Evolutionary conservation across 2,113 vertebrate genomes (phyloP).

Genomic region (Coreoperca whiteheadi): DNA sequence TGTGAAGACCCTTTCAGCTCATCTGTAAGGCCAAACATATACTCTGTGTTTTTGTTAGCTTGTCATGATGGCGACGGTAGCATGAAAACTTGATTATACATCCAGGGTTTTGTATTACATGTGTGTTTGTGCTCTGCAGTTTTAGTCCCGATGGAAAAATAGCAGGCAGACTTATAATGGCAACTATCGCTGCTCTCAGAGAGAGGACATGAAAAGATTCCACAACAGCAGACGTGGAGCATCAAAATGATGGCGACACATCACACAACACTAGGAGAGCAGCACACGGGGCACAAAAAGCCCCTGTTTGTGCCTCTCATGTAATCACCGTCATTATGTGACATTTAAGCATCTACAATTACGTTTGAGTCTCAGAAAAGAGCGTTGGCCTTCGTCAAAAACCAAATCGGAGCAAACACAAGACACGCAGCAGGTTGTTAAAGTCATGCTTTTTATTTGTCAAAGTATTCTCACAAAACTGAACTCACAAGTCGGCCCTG

Average conservation of each 20-base stretch:
- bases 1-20: background rate
- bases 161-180: background rate
- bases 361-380: slow-evolving; percentile 15
- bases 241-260: background rate
- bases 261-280: background rate
- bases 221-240: background rate
- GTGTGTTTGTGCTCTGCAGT: background rate
- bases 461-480: background rate
- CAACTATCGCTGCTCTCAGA: background rate
- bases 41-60: slow-evolving; percentile 17
- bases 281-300: background rate
- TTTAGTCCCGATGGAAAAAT: background rate
- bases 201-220: slow-evolving; percentile 16
- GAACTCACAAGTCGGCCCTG: background rate
- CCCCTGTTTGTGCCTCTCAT: background rate
- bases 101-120: background rate
- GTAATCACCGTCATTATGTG: slow-evolving; percentile 38
- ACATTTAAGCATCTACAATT: slow-evolving; percentile 23
- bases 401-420: background rate
- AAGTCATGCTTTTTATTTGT: slow-evolving; percentile 13
- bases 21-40: background rate
- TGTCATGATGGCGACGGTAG: background rate
- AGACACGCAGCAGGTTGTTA: slow-evolving; percentile 15
- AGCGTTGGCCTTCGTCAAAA: slow-evolving; percentile 6
- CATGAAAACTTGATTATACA: slow-evolving; percentile 19